Evolutionary conservation across 1,140 invertebrate species (phyloP), one percentile per base, ranked within the genome.

Genomic region (Polypedilum vanderplanki): DNA sequence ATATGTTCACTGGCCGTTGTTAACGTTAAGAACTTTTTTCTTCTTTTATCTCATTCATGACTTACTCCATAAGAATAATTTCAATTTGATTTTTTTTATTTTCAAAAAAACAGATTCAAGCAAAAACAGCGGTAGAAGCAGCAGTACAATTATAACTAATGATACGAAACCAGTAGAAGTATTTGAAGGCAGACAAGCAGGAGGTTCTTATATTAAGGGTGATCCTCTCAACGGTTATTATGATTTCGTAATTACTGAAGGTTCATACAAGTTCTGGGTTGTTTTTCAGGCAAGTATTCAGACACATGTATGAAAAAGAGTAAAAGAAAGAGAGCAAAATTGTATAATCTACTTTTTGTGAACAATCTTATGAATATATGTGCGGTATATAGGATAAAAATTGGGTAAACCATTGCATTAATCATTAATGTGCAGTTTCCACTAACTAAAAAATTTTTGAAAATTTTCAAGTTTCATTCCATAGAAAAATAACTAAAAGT

Each of bases 201-300:
- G n/a, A 74, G 81, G 80, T 8, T 78, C 81, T 20, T 83, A 83
- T 8, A 84, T 84, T 33, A 87, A 87, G 79, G 79, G 80, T 12
- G 90, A 92, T 79, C 88, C 90, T 10, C 90, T 90, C 86, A 87
- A 86, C 12, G 89, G 89, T 0, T 93, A 93, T 80, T 93, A 93
- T 79, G 91, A 93, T 81, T 93, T 93, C 80, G 85, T 93, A 65
- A 92, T 94, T 77, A 93, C 91, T 76, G 92, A 93, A 79, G 91
- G 90, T 0, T 93, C 91, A 17, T 94, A 92, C 81, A 94, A 93
- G 80, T 93, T 94, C 79, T 94, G 92, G 92, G 91, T 91, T 12
- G 90, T 87, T 9, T 93, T 93, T 83, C 91, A 93, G 85, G 90
- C 46, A n/a, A 57, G 46, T n/a, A 57, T 57, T 65, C 77, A n/a